Conservation (phyloP, 2,888 invertebrate species). For the Eretmocerus hayati region DNA sequence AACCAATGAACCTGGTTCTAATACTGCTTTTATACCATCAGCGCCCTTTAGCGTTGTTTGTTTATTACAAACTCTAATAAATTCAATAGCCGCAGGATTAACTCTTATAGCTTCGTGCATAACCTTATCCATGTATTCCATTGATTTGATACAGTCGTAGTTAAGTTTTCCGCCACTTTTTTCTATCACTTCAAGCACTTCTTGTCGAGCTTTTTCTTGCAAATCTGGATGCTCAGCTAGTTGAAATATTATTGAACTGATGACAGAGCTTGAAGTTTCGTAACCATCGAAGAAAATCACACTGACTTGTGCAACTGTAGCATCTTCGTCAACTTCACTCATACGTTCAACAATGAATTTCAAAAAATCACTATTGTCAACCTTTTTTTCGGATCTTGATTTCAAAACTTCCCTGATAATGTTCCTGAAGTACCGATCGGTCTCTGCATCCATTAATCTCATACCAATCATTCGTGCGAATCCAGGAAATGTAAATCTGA, state of each 20-base stretch:
- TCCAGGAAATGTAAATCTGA: constrained; percentile 21
- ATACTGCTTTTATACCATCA: constrained; percentile 27
- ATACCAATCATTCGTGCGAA: constrained; percentile 17
- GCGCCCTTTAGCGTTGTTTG: constrained; percentile 25
- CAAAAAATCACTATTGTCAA: constrained; percentile 45
- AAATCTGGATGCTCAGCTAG: constrained; percentile 45
- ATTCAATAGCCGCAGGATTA: constrained; percentile 8
- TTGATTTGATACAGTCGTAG: constrained; percentile 47
- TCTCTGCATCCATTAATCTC: constrained; percentile 22
- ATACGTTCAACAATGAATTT: constrained; percentile 11
- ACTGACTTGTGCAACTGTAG: constrained; percentile 45
- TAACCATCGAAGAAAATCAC: constrained; percentile 52
- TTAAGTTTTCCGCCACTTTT: constrained; percentile 42
- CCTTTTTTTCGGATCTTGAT: constrained; percentile 28
- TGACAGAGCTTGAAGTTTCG: constrained; percentile 49
- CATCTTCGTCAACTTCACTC: constrained; percentile 33
- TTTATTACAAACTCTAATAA: constrained; percentile 28
- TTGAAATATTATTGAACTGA: constrained; percentile 47
- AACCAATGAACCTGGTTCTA: constrained; percentile 27
- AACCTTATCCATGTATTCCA: constrained; percentile 51
- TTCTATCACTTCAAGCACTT: constrained; percentile 41
- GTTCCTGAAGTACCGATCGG: constrained; percentile 28
- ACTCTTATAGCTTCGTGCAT: constrained; percentile 34
- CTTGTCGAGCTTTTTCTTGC: constrained; percentile 47
- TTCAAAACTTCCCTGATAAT: constrained; percentile 27